A percentile compares a stretch with the other conserved stretches of the same genome.
Evolutionary conservation across 2,888 invertebrate genomes (phyloP).

Genomic region (Adineta ricciae): DNA sequence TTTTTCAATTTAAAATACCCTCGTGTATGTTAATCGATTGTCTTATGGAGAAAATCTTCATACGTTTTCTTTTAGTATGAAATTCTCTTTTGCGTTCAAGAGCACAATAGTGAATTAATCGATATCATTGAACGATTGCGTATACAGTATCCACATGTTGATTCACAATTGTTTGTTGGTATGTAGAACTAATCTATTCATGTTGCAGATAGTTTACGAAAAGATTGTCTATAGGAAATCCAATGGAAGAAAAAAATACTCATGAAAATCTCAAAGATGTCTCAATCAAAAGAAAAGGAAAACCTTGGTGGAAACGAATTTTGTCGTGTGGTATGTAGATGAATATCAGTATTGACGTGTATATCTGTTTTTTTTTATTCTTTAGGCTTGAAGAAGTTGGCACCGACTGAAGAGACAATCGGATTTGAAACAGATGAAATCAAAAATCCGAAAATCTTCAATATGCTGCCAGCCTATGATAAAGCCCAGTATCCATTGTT

Average conservation of each 20-base stretch:
- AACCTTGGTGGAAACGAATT: not conserved
- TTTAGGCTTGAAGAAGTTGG: not conserved
- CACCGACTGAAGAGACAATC: not conserved
- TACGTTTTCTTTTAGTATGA: conserved; percentile 42
- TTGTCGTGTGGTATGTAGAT: not conserved
- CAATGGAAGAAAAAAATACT: not conserved
- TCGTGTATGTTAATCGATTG: not conserved
- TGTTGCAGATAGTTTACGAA: no score
- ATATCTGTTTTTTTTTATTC: no score
- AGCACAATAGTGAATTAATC: conserved; percentile 46
- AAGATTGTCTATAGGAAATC: not conserved
- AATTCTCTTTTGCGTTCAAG: conserved; percentile 47
- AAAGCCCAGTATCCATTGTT: conserved; percentile 46
- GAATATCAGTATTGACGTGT: not conserved
- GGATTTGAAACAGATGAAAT: conserved; percentile 23
- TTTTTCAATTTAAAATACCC: conserved; percentile 48
- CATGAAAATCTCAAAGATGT: not conserved
- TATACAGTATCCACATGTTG: conserved; percentile 45
- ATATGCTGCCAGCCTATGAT: conserved; percentile 49
- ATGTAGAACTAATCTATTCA: conserved; percentile 35
- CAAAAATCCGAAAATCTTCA: conserved; percentile 48
- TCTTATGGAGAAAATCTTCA: no score
- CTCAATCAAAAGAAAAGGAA: not conserved
- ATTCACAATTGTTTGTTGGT: conserved; percentile 42
- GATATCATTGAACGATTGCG: conserved; percentile 42